Conservation (phyloP, 2,113 vertebrate species). For the Bettongia penicillata region DNA sequence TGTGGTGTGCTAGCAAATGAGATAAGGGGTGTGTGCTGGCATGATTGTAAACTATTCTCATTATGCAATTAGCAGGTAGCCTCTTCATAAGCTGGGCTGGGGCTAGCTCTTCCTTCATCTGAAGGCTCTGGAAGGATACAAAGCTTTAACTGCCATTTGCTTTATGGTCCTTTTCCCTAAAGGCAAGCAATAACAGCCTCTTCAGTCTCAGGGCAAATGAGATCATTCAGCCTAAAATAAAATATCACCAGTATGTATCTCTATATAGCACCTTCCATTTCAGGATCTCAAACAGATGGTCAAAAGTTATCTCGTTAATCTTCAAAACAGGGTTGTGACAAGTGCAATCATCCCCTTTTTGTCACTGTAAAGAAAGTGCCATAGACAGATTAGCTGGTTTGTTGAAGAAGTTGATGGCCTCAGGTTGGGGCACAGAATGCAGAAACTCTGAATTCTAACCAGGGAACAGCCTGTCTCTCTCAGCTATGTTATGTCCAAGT, state of each 20-base stretch:
- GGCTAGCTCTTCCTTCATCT: neutral
- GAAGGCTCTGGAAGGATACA: neutral
- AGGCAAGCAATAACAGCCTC: neutral
- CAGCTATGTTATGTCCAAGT: neutral
- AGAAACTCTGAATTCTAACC: slow-evolving; percentile 17
- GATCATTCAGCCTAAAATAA: slow-evolving; percentile 49
- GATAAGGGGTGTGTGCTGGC: neutral
- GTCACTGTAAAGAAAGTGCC: slow-evolving; percentile 57
- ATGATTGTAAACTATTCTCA: neutral
- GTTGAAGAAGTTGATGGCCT: neutral
- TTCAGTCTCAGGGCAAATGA: slow-evolving; percentile 55
- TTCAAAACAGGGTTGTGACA: slow-evolving; percentile 52
- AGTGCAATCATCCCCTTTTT: slow-evolving; percentile 60
- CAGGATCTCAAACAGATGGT: slow-evolving; percentile 66
- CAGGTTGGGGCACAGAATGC: slow-evolving; percentile 10
- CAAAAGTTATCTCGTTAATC: slow-evolving; percentile 59
- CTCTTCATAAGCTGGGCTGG: neutral
- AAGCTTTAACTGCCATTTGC: neutral
- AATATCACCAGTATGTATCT: slow-evolving; percentile 50
- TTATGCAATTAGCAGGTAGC: neutral
- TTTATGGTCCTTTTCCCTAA: slow-evolving; percentile 13
- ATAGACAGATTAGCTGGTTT: slow-evolving; percentile 49
- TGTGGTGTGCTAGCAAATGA: neutral
- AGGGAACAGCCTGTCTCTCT: slow-evolving; percentile 20
- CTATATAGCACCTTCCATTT: slow-evolving; percentile 49